These are phyloP conservation scores for Aphrocallistes beatrix DNA, from an alignment of 37 sponge, comb jelly and placozoan genomes.

Conservation along the genomic window DNA sequence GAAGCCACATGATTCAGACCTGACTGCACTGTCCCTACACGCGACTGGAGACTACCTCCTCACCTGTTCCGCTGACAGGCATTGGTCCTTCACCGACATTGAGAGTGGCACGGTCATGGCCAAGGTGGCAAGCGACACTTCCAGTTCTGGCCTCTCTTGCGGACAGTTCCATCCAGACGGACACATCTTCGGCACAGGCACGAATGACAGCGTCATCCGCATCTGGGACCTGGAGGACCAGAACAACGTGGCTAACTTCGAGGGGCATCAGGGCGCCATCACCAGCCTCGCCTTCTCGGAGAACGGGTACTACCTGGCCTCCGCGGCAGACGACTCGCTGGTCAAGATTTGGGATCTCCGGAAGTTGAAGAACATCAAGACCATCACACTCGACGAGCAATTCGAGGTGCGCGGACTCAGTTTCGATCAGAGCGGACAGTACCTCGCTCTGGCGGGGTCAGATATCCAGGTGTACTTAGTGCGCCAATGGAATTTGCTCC, in stretches of 20 bases:
- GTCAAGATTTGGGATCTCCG: constrained; percentile 98
- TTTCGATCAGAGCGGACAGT: constrained; percentile 94
- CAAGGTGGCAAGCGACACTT: constrained; percentile 30
- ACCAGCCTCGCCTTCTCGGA: constrained; percentile 92
- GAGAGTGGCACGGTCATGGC: constrained; percentile 58
- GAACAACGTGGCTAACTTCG: constrained; percentile 96
- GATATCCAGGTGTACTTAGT: constrained; percentile 79
- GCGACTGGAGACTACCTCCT: constrained; percentile 90
- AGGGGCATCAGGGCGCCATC: constrained; percentile 82
- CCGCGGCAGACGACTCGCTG: constrained; percentile 81
- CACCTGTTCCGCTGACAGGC: constrained; percentile 72
- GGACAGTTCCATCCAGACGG: constrained; percentile 99
- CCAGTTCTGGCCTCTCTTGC: constrained; percentile 68
- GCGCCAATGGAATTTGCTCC: constrained; percentile 73
- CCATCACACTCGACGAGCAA: constrained; percentile 67
- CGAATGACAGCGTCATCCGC: constrained; percentile 78
- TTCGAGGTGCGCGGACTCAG: constrained; percentile 63
- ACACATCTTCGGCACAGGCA: constrained; percentile 97
- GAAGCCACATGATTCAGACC: constrained; percentile 78
- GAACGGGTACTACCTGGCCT: constrained; percentile 95
- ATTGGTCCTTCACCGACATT: constrained; percentile 96
- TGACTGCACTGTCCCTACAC: constrained; percentile 92
- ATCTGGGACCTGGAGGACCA: constrained; percentile 99
- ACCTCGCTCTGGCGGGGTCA: constrained; percentile 80
- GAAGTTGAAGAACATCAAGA: constrained; percentile 93